Base-by-base conservation (phyloP, 2,113 vertebrate species). In the Coryphaenoides rupestris region DNA sequence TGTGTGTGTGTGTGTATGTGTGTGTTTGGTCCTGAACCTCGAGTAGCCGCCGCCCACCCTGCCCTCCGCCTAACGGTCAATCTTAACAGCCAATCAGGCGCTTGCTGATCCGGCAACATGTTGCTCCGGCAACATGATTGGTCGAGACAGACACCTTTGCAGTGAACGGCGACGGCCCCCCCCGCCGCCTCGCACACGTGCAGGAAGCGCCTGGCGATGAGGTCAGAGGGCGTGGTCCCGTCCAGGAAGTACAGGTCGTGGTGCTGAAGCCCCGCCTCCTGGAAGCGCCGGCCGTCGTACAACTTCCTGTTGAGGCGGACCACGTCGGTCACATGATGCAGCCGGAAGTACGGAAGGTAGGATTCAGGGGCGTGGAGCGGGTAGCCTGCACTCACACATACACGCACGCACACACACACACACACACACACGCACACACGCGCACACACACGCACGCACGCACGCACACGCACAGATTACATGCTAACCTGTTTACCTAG, bases 301-400 rank as follows among this genome's bases (percentile, higher is more conserved):
- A 96, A 89, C 86, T 94, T 95, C 72, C 94, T 94, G 82, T 96
- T 96, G 47, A 95, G 80, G 55, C 94, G 88, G 68, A 96, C 89
- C 19, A 96, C 28, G 0, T 92, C 84, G 3, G 81, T 92, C 66
- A 96, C 62, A 0, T 91, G 84, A 56, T 95, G 90, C 75, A 93
- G 93, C 54, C 84, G 88, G 81, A 96, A 95, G 77, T 93, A 96
- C 3, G 90, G 86, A 58, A 95, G 92, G 78, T 96, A 96, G 19
- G 94, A 92, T 76, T 96, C 94, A 0, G 95, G 94, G 4, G 94
- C 92, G 10, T 96, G 94, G 3, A 96, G 91, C 28, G 94, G 95
- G 70, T 95, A 95, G 63, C 94, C 94, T 96, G 46, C 33, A 40
- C 33, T 12, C 33, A 40, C 33, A 40, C 33, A 40, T 12, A 40